A percentile compares a stretch with the other conserved stretches of the same genome.
Conservation (phyloP, 2,113 vertebrate genomes). For the Nanorana parkeri region DNA sequence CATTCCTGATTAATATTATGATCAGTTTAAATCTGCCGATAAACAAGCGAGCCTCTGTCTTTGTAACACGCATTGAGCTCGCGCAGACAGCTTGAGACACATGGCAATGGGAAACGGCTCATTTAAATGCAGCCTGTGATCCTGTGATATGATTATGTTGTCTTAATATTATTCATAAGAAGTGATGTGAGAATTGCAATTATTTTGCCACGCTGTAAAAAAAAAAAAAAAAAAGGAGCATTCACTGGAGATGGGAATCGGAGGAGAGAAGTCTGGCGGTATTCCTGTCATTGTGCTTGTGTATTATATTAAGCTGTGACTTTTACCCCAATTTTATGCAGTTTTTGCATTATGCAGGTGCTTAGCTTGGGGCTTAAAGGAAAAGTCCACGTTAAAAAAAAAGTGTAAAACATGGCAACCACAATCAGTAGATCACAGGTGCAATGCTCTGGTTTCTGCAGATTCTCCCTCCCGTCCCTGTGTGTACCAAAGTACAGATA, state of each 20-base stretch:
- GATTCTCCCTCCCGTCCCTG: too few species aligned
- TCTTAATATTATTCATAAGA: constrained; percentile 45
- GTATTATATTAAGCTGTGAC: background rate
- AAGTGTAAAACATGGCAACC: too few species aligned
- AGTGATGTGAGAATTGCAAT: constrained; percentile 34
- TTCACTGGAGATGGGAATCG: background rate
- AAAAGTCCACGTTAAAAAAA: too few species aligned
- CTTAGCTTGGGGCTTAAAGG: too few species aligned
- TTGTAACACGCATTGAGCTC: background rate
- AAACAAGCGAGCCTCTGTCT: constrained; percentile 19
- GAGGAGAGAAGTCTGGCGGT: background rate
- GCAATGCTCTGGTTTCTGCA: too few species aligned
- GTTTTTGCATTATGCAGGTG: background rate
- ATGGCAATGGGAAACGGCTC: constrained; percentile 9
- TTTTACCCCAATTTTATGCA: background rate
- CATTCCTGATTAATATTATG: constrained; percentile 27
- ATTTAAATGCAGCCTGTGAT: constrained; percentile 37
- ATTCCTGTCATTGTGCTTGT: background rate
- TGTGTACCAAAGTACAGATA: too few species aligned
- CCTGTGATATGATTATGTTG: constrained; percentile 40
- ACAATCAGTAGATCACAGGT: too few species aligned
- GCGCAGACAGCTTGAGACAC: constrained; percentile 18
- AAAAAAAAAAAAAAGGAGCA: background rate
- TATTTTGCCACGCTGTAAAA: background rate
- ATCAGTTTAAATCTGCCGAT: constrained; percentile 1